A percentile compares a stretch with the other conserved stretches of the same genome.
Evolutionary conservation across 2,797 vertebrate genomes (phyloP).

Genomic region (Aphelocoma californica): DNA sequence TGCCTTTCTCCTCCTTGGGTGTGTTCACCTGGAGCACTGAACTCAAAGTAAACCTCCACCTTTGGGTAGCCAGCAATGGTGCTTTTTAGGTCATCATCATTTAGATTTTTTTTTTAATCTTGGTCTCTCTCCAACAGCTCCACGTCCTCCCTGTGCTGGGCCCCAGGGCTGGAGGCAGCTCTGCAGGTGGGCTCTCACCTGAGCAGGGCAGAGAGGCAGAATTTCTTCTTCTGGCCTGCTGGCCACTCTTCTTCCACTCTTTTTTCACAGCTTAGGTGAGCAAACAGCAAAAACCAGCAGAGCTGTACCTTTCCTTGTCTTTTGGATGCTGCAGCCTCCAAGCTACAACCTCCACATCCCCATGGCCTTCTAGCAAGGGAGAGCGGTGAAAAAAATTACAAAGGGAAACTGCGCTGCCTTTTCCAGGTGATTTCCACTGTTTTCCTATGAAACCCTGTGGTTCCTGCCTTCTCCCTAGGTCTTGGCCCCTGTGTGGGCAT

Average conservation of each 20-base stretch:
- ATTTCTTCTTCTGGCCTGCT: background rate
- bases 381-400: fast-evolving
- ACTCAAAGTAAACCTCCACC: background rate
- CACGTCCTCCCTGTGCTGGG: fast-evolving
- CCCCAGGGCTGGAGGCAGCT: background rate
- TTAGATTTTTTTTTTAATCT: background rate
- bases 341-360: no score
- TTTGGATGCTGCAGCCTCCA: background rate
- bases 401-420: background rate
- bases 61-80: fast-evolving
- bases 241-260: background rate
- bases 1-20: background rate
- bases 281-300: background rate
- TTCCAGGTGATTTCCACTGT: background rate
- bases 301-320: background rate
- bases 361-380: fast-evolving
- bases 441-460: background rate
- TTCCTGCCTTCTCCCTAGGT: background rate
- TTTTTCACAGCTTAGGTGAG: background rate
- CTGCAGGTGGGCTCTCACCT: background rate
- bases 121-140: background rate
- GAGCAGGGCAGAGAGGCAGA: background rate
- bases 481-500: background rate
- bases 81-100: background rate
- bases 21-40: fast-evolving